Percentiles rank a stretch among this genome's conserved stretches.
Evolutionary conservation across 2,888 invertebrate genomes (phyloP).

Genomic region (Acheta domesticus): DNA sequence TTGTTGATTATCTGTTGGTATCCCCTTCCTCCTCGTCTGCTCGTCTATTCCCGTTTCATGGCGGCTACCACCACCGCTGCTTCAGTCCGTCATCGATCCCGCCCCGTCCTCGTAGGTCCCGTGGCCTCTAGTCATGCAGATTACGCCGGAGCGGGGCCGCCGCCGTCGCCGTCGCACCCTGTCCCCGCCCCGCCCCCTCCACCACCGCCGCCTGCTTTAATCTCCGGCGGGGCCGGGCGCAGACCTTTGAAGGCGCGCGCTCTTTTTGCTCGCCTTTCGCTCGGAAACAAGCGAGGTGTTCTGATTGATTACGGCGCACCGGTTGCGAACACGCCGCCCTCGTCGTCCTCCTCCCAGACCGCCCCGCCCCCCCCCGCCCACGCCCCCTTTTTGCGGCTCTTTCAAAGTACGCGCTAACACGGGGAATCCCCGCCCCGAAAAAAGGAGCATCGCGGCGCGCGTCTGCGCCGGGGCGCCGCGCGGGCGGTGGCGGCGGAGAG

Average conservation of each 20-base stretch:
- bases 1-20: too few relatives aligned
- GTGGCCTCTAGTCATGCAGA: too few relatives aligned
- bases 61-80: too few relatives aligned
- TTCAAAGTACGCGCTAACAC: not conserved
- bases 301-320: conserved; percentile 18
- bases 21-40: too few relatives aligned
- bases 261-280: not conserved
- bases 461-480: too few relatives aligned
- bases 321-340: not conserved
- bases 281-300: conserved; percentile 18
- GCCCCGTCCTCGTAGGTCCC: too few relatives aligned
- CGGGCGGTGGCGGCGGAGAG: too few relatives aligned
- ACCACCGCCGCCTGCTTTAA: not conserved
- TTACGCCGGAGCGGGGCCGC: too few relatives aligned
- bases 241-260: conserved; percentile 2
- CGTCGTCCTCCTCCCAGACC: not conserved
- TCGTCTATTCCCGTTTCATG: too few relatives aligned
- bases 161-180: not conserved
- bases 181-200: not conserved
- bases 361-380: not conserved
- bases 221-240: not conserved
- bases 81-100: too few relatives aligned
- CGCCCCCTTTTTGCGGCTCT: too few relatives aligned
- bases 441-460: too few relatives aligned
- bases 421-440: not conserved